These are phyloP conservation scores for Tubulanus polymorphus DNA, from an alignment of 2,888 invertebrate species.

Conservation along the genomic window DNA sequence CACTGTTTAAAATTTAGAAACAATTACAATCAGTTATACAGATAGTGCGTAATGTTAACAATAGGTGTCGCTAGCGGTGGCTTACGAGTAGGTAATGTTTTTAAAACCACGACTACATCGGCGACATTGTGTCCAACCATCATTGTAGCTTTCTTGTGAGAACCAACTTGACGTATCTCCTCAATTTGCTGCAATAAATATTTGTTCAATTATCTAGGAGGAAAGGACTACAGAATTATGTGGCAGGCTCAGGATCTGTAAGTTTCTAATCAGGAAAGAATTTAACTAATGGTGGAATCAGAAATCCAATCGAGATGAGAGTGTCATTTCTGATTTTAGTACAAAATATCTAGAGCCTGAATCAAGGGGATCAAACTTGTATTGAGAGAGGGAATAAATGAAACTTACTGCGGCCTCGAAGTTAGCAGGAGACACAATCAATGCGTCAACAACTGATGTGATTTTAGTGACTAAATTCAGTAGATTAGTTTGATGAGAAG, in stretches of 20 bases:
- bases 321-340: too few relatives aligned
- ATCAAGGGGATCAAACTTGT: too few relatives aligned
- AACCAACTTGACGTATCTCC: conserved; percentile 94
- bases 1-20: conserved; percentile 55
- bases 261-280: too few relatives aligned
- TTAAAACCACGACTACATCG: conserved; percentile 93
- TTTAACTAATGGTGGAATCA: too few relatives aligned
- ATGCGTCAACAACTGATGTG: conserved; percentile 88
- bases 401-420: conserved; percentile 90
- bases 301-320: too few relatives aligned
- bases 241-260: too few relatives aligned
- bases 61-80: too few relatives aligned
- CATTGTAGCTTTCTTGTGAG: conserved; percentile 98
- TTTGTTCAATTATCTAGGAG: too few relatives aligned
- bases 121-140: conserved; percentile 91
- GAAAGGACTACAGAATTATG: too few relatives aligned
- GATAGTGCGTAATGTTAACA: background rate
- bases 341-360: too few relatives aligned
- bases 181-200: conserved; percentile 72
- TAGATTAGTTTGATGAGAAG: conserved; percentile 86
- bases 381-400: too few relatives aligned
- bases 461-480: conserved; percentile 90
- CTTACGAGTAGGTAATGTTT: conserved; percentile 79
- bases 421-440: conserved; percentile 88
- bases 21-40: background rate